Conservation (phyloP, 2,113 vertebrate genomes). For the Pseudopipra pipra region DNA sequence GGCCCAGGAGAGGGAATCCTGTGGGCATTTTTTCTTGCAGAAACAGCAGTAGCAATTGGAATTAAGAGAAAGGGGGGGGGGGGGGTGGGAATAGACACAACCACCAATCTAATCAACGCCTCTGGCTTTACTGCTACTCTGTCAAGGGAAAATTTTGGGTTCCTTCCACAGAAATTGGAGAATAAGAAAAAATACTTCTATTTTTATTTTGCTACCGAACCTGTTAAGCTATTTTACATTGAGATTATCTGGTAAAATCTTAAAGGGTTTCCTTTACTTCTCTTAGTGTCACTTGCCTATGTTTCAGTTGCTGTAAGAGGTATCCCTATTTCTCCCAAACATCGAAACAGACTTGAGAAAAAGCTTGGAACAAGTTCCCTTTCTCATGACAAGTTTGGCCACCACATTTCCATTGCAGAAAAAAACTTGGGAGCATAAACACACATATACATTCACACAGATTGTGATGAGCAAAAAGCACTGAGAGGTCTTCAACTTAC, state of each 20-base stretch:
- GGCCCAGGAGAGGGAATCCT: not conserved
- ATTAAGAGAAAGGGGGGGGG: not conserved
- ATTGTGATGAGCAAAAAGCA: not conserved
- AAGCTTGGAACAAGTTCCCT: not conserved
- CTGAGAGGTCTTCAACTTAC: conserved; percentile 74
- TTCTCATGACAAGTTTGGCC: not conserved
- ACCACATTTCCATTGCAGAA: not conserved
- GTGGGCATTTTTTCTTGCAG: not conserved
- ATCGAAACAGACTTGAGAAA: not conserved
- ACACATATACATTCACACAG: not conserved
- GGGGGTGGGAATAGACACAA: not conserved
- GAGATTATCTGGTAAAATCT: not conserved
- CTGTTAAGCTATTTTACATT: not conserved
- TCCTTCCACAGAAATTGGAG: not conserved
- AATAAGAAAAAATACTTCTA: not conserved
- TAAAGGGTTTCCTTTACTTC: not conserved
- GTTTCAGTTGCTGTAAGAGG: not conserved
- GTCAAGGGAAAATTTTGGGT: not conserved
- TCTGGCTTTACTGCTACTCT: not conserved
- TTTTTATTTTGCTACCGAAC: not conserved
- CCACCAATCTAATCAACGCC: not conserved
- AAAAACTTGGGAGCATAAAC: not conserved
- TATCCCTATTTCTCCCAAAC: not conserved
- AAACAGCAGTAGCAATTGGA: not conserved
- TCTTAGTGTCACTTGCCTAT: not conserved